Conservation (phyloP, 2,888 invertebrate genomes). For the Baccha elongata region DNA sequence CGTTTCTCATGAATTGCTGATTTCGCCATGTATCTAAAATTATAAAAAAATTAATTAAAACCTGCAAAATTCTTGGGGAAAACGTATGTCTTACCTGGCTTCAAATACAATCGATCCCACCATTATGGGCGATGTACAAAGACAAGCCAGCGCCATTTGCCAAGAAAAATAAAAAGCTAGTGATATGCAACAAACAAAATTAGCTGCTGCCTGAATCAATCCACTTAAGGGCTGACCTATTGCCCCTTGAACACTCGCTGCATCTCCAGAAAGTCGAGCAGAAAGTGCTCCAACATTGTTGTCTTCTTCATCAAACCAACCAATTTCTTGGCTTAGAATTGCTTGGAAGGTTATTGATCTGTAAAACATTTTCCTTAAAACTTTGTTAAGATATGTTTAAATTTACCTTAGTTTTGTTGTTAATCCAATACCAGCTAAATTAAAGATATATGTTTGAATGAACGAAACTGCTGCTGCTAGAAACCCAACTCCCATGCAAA, state of each 20-base stretch:
- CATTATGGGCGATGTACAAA: conserved; percentile 87
- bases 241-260: conserved; percentile 88
- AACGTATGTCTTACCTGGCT: conserved; percentile 83
- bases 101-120: conserved; percentile 87
- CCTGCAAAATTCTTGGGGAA: no score
- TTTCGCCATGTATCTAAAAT: conserved; percentile 83
- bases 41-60: no score
- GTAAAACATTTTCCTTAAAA: no score
- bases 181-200: conserved; percentile 85
- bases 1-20: conserved; percentile 85
- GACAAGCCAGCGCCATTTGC: conserved; percentile 87
- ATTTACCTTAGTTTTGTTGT: conserved; percentile 84
- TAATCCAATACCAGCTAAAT: conserved; percentile 88
- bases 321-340: conserved; percentile 88
- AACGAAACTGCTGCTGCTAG: conserved; percentile 86
- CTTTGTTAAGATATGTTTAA: no score
- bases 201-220: conserved; percentile 86
- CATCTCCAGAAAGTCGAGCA: conserved; percentile 87
- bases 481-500: conserved; percentile 86
- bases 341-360: conserved; percentile 84
- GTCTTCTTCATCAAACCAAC: conserved; percentile 87
- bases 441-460: conserved; percentile 88
- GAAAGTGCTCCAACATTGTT: conserved; percentile 89
- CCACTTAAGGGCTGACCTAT: conserved; percentile 88
- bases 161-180: conserved; percentile 87